A percentile compares a stretch with the other conserved stretches of the same genome.
Conservation (phyloP, 2,797 vertebrate genomes). For the Spatula clypeata region DNA sequence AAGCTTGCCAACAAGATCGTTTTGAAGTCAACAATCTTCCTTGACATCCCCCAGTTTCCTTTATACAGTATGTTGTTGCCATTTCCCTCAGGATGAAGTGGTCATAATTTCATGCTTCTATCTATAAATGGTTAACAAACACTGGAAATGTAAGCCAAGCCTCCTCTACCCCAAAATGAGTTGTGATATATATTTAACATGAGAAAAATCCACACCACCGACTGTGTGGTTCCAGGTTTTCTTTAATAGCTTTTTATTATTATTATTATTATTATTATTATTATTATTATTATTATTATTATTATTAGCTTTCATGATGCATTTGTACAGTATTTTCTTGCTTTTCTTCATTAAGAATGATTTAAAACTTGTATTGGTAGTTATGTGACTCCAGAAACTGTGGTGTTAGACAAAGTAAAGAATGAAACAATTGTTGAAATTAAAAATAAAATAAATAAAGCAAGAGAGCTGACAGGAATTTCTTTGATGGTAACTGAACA, state of each 20-base stretch:
- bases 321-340: neutral
- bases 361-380: neutral
- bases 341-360: neutral
- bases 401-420: neutral
- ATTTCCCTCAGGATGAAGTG: neutral
- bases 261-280: neutral
- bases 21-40: neutral
- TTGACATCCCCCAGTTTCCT: neutral
- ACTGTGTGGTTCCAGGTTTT: neutral
- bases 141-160: neutral
- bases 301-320: neutral
- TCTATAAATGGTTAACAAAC: neutral
- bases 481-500: neutral
- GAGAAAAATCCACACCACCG: neutral
- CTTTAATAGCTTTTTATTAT: neutral
- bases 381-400: neutral
- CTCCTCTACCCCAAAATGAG: neutral
- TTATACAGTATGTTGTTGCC: fast-evolving
- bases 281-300: neutral
- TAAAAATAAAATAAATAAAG: neutral
- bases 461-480: neutral
- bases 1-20: neutral
- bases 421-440: neutral
- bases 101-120: neutral
- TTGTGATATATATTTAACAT: neutral